A percentile compares a stretch with the other conserved stretches of the same genome.
Evolutionary conservation across 2,888 invertebrate genomes (phyloP).

Genomic region (Drosophila subsilvestris): DNA sequence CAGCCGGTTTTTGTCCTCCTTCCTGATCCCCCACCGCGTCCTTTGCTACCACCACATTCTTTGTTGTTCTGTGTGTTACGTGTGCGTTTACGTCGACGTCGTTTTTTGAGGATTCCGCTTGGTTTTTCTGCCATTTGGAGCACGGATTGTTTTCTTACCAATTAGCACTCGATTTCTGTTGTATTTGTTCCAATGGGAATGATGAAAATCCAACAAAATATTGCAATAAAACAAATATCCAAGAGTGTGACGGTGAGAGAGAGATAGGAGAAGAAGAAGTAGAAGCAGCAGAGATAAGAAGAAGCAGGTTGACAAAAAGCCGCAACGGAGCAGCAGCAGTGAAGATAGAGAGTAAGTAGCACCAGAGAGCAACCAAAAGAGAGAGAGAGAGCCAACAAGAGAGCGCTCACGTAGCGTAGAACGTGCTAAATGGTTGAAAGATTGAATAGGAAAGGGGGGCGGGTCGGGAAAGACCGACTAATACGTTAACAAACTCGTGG

Average conservation of each 20-base stretch:
- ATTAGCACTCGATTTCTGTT: not conserved
- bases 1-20: not conserved
- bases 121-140: not conserved
- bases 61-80: not conserved
- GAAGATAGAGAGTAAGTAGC: conserved; percentile 22
- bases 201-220: not conserved
- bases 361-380: conserved; percentile 8
- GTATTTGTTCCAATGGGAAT: not conserved
- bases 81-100: not conserved
- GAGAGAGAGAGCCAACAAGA: not conserved
- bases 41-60: not conserved
- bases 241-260: not conserved
- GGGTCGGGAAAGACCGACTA: conserved; percentile 41
- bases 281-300: conserved; percentile 47
- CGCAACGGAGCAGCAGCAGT: conserved; percentile 70
- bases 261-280: conserved; percentile 24
- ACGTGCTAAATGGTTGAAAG: not conserved
- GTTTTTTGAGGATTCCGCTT: not conserved
- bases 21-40: not conserved
- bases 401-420: not conserved
- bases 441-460: not conserved
- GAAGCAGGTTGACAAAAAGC: conserved; percentile 70
- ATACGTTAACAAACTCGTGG: conserved; percentile 75
- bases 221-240: not conserved
- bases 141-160: not conserved